Base-by-base conservation (phyloP, 2,797 vertebrate genomes). In the Eutrigla gurnardus region DNA sequence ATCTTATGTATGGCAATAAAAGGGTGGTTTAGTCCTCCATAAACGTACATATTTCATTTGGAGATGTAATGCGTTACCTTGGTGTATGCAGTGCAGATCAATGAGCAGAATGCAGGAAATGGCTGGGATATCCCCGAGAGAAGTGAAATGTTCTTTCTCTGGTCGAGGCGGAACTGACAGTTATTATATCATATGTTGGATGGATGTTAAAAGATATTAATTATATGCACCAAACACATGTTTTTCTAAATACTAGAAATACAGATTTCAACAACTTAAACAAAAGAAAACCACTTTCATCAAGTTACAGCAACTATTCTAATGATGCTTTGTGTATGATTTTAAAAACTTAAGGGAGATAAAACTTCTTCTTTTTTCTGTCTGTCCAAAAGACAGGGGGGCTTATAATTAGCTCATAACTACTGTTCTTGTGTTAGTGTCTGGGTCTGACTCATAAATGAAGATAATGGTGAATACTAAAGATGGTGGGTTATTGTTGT, bases 61-160 rank as follows among this genome's bases (percentile, higher is more conserved):
- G 25, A 25, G 25, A 73, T 78, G 13, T 7, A 18, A 39, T 55
- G 4, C 43, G 1, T 39, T 45, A 46, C 79, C n/a, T 63, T 74
- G 25, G 18, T 65, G 39, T 75, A 57, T 49, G 4, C 32, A 32
- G 4, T 40, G 25, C 10, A 67, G 46, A 37, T 79, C 6, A 64
- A 50, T 67, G 54, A 43, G 3, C 4, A 67, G 52, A 61, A 45
- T 70, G 33, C 32, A 88, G 77, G 62, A 90, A 80, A 77, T 79
- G 86, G 50, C 54, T 12, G 12, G 15, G 43, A 77, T 43, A 25
- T 64, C 4, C 11, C 52, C 33, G 65, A 58, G 64, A 81, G 81
- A 90, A 86, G 81, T 82, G 39, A 80, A 71, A 77, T 50, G 68
- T 40, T 3, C 4, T 43, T 45, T 66, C 36, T 72, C 4, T 32